Conservation (phyloP, 2,888 invertebrate genomes). For the Gymnoscelis rufifasciata region DNA sequence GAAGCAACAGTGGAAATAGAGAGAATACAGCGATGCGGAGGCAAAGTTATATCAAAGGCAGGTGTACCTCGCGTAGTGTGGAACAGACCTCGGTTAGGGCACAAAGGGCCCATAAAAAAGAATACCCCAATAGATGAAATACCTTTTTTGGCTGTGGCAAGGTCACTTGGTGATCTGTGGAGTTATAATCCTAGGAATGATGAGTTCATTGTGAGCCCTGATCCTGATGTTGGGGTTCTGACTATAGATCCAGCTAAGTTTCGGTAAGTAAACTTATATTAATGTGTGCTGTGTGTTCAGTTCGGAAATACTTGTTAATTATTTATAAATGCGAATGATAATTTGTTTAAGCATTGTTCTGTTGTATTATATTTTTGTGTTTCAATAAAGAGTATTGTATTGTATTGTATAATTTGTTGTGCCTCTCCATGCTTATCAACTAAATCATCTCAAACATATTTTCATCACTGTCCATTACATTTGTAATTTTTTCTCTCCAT, state of each 20-base stretch:
- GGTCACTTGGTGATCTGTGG: slow-evolving; percentile 98
- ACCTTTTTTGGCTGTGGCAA: slow-evolving; percentile 96
- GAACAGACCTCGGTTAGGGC: slow-evolving; percentile 92
- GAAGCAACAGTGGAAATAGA: slow-evolving; percentile 90
- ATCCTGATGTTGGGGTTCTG: slow-evolving; percentile 95
- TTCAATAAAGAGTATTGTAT: too few species aligned
- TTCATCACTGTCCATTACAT: too few species aligned
- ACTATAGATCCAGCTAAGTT: slow-evolving; percentile 87
- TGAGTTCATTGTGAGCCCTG: slow-evolving; percentile 98
- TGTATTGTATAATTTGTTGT: too few species aligned
- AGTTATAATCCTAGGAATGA: slow-evolving; percentile 95
- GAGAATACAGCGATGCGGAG: slow-evolving; percentile 89
- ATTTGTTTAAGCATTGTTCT: too few species aligned
- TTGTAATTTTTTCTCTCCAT: too few species aligned
- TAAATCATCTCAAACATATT: too few species aligned
- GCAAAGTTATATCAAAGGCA: slow-evolving; percentile 84
- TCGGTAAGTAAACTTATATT: slow-evolving; percentile 49
- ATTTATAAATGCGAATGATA: too few species aligned
- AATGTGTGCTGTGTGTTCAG: neutral
- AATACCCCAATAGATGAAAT: slow-evolving; percentile 96
- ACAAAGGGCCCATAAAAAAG: slow-evolving; percentile 90
- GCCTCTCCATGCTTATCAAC: too few species aligned
- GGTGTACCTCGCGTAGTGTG: slow-evolving; percentile 98
- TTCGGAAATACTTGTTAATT: too few species aligned
- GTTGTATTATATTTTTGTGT: too few species aligned